These are phyloP conservation scores for Scaeva pyrastri DNA, from an alignment of 2,888 invertebrate species.

Conservation along the genomic window DNA sequence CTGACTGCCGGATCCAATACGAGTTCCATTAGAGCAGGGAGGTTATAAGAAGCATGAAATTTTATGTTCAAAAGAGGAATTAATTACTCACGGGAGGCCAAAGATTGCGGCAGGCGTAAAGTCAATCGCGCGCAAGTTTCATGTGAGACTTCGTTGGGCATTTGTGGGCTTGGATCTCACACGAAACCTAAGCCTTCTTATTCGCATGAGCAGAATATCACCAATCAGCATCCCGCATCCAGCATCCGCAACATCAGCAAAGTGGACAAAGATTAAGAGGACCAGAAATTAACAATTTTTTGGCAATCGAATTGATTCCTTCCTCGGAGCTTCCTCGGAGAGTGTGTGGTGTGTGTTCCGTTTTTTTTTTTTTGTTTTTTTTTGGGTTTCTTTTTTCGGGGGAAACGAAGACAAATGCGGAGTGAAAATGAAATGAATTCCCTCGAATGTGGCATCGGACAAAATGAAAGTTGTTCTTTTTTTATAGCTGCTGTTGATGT, in stretches of 20 bases:
- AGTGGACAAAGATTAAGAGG: conserved; percentile 68
- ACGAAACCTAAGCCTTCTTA: conserved; percentile 35
- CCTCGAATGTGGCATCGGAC: conserved; percentile 9
- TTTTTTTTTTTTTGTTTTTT: not conserved
- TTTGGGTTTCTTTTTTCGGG: not conserved
- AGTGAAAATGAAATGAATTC: conserved; percentile 72
- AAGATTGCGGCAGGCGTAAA: conserved; percentile 29
- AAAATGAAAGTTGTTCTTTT: conserved; percentile 63
- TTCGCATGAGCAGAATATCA: too few species aligned
- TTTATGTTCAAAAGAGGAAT: conserved; percentile 60
- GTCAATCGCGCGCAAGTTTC: conserved; percentile 48
- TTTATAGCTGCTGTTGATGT: not conserved
- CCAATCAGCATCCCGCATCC: too few species aligned
- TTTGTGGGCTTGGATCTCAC: conserved; percentile 27
- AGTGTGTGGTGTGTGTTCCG: conserved; percentile 10
- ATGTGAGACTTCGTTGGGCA: conserved; percentile 36
- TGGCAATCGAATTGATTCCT: conserved; percentile 38
- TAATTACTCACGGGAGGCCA: conserved; percentile 72
- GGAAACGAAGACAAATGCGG: conserved; percentile 14
- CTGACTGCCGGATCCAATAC: too few species aligned
- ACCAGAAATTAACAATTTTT: conserved; percentile 59
- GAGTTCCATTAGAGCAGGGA: not conserved
- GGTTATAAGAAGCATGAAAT: conserved; percentile 56
- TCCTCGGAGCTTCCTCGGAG: conserved; percentile 12
- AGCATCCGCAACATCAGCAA: not conserved